A percentile compares a stretch with the other conserved stretches of the same genome.
phyloP scores from a whole-genome alignment of 2,888 invertebrate genomes.

The Catocala sponsa region DNA sequence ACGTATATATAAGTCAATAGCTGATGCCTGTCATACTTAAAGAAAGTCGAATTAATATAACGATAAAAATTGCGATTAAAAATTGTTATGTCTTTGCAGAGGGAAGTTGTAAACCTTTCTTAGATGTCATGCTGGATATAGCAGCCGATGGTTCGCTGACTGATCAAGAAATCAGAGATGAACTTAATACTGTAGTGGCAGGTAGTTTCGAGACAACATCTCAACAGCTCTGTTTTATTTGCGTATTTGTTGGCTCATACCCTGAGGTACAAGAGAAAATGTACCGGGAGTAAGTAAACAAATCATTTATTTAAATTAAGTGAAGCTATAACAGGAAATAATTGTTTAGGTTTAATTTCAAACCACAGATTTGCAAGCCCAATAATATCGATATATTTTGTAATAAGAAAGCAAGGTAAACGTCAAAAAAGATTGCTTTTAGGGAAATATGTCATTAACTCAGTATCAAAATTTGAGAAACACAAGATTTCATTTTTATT shows the following conservation, averaged over 20 bases:
- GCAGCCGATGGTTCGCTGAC: constrained; percentile 30
- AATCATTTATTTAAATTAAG: not conserved
- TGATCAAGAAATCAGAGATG: constrained; percentile 54
- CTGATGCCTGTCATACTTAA: too few relatives aligned
- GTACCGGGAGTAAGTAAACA: constrained; percentile 57
- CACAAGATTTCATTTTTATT: too few relatives aligned
- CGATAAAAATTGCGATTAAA: not conserved
- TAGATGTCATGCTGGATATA: constrained; percentile 34
- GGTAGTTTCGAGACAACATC: constrained; percentile 45
- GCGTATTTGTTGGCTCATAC: constrained; percentile 51
- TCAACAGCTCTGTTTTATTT: constrained; percentile 18
- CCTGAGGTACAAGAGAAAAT: constrained; percentile 64
- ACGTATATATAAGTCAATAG: too few relatives aligned
- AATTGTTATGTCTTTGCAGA: constrained; percentile 15
- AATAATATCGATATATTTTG: too few relatives aligned
- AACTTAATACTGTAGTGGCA: constrained; percentile 51
- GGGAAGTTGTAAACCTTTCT: constrained; percentile 26
- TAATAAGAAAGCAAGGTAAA: too few relatives aligned
- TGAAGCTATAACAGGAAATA: too few relatives aligned
- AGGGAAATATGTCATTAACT: too few relatives aligned
- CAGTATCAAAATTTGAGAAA: too few relatives aligned
- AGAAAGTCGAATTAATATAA: too few relatives aligned
- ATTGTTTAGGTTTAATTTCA: too few relatives aligned
- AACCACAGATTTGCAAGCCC: too few relatives aligned
- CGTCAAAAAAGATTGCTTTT: too few relatives aligned